Conservation (phyloP, 2,797 vertebrate species). For the Dallia pectoralis region DNA sequence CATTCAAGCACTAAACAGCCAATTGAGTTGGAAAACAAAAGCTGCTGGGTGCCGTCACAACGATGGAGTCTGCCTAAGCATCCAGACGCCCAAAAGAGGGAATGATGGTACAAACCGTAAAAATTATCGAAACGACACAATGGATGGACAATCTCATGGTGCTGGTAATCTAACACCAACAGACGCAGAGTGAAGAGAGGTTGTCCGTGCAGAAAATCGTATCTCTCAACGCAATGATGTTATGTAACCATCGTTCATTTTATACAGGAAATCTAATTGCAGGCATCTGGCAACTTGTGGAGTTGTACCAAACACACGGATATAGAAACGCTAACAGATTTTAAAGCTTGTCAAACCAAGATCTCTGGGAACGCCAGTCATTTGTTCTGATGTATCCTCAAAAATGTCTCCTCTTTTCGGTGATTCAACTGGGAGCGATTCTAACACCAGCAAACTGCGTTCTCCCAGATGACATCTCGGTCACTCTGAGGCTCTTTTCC, state of each 20-base stretch:
- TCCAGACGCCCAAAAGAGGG: conserved; percentile 32
- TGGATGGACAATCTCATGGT: conserved; percentile 32
- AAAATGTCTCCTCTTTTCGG: too few species aligned
- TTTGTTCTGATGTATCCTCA: neutral
- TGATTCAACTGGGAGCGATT: too few species aligned
- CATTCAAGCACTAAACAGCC: conserved; percentile 28
- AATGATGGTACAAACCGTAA: too few species aligned
- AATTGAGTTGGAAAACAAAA: conserved; percentile 52
- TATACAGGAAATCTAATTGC: conserved; percentile 42
- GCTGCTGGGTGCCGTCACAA: conserved; percentile 26
- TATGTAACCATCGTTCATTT: conserved; percentile 28
- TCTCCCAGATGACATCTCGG: neutral
- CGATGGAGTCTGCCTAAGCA: conserved; percentile 26
- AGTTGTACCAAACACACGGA: neutral
- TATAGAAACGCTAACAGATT: neutral
- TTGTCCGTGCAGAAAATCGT: neutral
- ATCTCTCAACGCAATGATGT: conserved; percentile 46
- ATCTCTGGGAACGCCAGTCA: neutral
- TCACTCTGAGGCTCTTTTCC: neutral
- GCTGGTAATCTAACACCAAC: conserved; percentile 63
- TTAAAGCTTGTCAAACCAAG: neutral
- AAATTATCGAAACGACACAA: conserved; percentile 16
- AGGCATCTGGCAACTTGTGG: conserved; percentile 26
- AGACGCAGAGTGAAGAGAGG: conserved; percentile 37
- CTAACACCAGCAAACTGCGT: conserved; percentile 22